A percentile compares a stretch with the other conserved stretches of the same genome.
These are phyloP conservation scores for Tenthredo distinguenda DNA, from an alignment of 2,888 invertebrate species.

Conservation along the genomic window DNA sequence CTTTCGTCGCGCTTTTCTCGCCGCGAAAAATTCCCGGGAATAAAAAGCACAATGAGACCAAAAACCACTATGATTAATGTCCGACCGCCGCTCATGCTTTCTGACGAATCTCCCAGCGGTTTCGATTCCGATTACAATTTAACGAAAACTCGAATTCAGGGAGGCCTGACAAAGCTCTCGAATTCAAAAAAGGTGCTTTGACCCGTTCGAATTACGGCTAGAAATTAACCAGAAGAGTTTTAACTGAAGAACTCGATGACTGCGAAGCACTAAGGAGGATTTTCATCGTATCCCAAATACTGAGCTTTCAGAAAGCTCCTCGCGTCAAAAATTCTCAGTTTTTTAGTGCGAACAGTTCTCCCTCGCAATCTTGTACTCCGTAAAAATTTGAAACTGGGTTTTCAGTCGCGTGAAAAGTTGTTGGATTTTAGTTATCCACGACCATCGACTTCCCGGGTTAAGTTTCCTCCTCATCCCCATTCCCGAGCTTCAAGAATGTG, in stretches of 20 bases:
- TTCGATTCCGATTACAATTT: not conserved
- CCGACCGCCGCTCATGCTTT: not conserved
- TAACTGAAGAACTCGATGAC: too few relatives aligned
- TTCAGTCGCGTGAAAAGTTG: not conserved
- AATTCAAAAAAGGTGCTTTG: not conserved
- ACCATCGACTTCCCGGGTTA: not conserved
- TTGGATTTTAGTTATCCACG: too few relatives aligned
- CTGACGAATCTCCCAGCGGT: not conserved
- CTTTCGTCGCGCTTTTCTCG: not conserved
- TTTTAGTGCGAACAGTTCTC: not conserved
- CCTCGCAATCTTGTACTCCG: too few relatives aligned
- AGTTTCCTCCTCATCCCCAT: not conserved
- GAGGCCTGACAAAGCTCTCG: too few relatives aligned
- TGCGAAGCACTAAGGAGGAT: not conserved
- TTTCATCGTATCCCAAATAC: not conserved
- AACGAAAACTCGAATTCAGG: not conserved
- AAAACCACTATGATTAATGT: not conserved
- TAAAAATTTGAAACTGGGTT: not conserved
- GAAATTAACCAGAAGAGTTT: not conserved
- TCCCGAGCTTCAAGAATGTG: not conserved
- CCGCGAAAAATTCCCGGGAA: not conserved
- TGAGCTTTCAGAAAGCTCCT: not conserved
- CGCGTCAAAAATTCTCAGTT: not conserved
- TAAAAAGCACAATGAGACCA: not conserved
- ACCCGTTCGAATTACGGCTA: not conserved